phyloP scores from a whole-genome alignment of 2,797 vertebrate genomes.

The Sitta carolinensis region DNA sequence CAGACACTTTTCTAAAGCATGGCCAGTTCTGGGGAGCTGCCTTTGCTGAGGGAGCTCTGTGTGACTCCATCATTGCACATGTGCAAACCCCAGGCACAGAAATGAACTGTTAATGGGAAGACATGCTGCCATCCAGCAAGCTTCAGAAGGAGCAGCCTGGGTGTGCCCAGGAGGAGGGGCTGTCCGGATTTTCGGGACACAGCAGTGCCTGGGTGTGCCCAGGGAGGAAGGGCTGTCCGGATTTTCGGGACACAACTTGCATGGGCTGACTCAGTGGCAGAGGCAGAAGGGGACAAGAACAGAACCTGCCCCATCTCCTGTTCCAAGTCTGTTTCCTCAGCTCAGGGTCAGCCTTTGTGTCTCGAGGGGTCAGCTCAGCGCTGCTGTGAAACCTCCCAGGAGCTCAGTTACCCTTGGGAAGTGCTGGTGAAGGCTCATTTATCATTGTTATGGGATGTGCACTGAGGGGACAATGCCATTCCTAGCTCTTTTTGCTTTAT shows the following conservation, averaged over 20 bases:
- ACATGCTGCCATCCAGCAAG: neutral
- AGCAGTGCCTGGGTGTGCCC: neutral
- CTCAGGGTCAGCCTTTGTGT: neutral
- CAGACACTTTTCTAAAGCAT: neutral
- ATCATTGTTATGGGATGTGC: rapidly evolving
- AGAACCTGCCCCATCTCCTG: neutral
- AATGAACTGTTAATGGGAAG: neutral
- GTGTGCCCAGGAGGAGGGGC: neutral
- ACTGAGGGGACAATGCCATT: neutral
- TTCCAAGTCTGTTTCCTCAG: neutral
- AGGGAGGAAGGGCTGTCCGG: neutral
- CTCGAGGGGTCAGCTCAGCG: neutral
- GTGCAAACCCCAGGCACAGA: neutral
- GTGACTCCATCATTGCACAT: rapidly evolving
- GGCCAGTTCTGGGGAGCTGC: neutral
- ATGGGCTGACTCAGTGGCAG: neutral
- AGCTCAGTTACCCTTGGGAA: rapidly evolving
- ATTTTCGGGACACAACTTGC: neutral
- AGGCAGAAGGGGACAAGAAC: neutral
- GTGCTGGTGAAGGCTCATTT: neutral
- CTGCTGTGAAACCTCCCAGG: neutral
- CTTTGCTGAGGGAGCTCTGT: neutral
- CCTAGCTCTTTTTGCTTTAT: neutral
- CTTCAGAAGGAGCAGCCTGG: neutral
- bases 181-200: rapidly evolving